Evolutionary conservation across 2,888 invertebrate genomes (phyloP), one percentile per base, ranked within the genome.

Genomic region (Dolichopus griseipennis): DNA sequence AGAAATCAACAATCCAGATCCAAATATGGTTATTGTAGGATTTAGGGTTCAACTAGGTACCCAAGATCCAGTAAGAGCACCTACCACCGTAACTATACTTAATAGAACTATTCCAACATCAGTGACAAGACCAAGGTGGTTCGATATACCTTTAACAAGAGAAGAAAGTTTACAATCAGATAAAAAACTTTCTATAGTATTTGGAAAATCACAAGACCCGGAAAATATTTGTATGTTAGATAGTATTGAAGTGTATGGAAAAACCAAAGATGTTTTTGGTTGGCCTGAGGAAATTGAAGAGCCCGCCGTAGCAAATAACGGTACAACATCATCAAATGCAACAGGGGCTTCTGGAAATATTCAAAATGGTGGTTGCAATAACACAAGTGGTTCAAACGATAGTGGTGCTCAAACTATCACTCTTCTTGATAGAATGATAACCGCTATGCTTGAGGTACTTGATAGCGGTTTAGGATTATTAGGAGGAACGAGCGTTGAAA

Each of bases 251-350:
- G 89, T 94, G 78, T 97, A 97, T 78, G 95, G 95, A 1, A 96
- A 95, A 82, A 92, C 93, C 1, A 97, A 97, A 81, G 97, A 97
- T 78, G 86, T 90, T 1, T 96, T 97, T 77, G 96, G 96, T 63
- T 97, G 97, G 97, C 96, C 96, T 0, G 97, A 97, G 78, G 97
- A 97, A 76, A 88, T 87, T 10, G 96, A 97, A 75, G 97, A 97
- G 71, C 80, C 83, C 41, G 73, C 81, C n/a, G 77, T 78, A 15
- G 77, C 79, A 12, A 78, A 79, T 67, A 74, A 79, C 15, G 75
- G 76, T 4, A 75, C 79, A 18, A 78, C 79, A 12, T 73, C 81
- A 1, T 74, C 80, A 0, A 71, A 72, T 41, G 70, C 77, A 8
- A 74, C 76, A 62, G 71, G 76, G 18, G 74, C 74, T 5, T 70